Evolutionary conservation across 2,113 vertebrate species (phyloP).

Genomic region (Haemorhous mexicanus): DNA sequence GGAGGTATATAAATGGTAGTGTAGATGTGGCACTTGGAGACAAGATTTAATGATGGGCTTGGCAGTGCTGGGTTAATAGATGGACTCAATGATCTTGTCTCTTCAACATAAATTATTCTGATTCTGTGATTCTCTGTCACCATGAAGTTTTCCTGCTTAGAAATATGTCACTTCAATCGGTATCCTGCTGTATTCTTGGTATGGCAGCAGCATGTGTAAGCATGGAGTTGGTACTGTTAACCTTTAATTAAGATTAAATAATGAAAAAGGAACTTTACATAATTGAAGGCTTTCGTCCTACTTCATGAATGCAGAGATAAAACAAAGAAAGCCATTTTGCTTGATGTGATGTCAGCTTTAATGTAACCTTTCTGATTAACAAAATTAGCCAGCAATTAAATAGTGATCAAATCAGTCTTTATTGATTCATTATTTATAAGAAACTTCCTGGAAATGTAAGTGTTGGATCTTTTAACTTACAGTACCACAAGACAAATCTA

Average conservation of each 20-base stretch:
- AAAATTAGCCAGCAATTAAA: background rate
- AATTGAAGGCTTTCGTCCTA: background rate
- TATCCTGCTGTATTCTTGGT: background rate
- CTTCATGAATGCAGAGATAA: background rate
- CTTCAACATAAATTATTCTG: background rate
- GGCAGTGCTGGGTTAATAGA: background rate
- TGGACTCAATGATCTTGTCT: background rate
- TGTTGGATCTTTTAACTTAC: background rate
- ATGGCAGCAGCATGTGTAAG: background rate
- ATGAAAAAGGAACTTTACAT: background rate
- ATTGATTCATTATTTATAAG: background rate
- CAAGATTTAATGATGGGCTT: background rate
- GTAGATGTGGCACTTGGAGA: background rate
- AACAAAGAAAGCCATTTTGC: background rate
- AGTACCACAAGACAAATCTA: background rate
- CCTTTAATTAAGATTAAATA: background rate
- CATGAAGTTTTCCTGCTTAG: background rate
- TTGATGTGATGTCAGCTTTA: background rate
- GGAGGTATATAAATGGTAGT: background rate
- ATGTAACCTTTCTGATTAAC: background rate
- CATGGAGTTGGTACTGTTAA: background rate
- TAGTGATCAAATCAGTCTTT: background rate
- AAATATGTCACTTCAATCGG: background rate
- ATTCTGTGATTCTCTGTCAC: background rate
- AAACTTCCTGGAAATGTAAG: background rate